A percentile compares a stretch with the other conserved stretches of the same genome.
phyloP scores from a whole-genome alignment of 2,113 vertebrate species.

The Semnornis frantzii region DNA sequence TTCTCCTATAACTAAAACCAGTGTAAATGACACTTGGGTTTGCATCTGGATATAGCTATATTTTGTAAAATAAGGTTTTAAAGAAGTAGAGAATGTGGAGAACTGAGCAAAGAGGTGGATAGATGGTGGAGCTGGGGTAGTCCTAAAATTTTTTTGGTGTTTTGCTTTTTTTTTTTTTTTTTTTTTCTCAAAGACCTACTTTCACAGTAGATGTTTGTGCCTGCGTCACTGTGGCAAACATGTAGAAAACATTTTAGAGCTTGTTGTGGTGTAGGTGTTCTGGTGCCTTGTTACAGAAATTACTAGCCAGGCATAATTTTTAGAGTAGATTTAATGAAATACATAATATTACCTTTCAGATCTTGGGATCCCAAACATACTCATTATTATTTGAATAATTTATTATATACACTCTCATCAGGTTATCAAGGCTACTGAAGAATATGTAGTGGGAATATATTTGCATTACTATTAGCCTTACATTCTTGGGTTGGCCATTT shows the following conservation, averaged over 20 bases:
- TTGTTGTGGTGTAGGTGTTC: not conserved
- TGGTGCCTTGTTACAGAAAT: not conserved
- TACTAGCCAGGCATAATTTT: not conserved
- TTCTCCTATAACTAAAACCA: not conserved
- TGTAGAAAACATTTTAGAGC: not conserved
- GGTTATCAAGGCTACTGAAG: not conserved
- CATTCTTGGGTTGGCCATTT: not conserved
- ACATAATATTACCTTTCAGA: not conserved
- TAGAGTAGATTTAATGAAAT: not conserved
- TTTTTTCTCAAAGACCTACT: not conserved
- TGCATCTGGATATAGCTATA: not conserved
- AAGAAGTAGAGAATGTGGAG: not conserved
- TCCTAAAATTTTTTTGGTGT: rapidly evolving
- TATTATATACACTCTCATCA: not conserved
- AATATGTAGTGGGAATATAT: not conserved
- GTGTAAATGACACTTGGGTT: not conserved
- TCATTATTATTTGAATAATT: not conserved
- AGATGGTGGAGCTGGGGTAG: not conserved
- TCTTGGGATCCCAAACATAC: not conserved
- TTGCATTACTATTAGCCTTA: not conserved
- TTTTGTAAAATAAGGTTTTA: not conserved
- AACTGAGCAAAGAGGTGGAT: not conserved
- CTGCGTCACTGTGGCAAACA: not conserved
- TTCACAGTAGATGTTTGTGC: not conserved
- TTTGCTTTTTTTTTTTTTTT: not conserved